phyloP scores from a whole-genome alignment of 2,797 vertebrate genomes.

The Crenichthys baileyi region DNA sequence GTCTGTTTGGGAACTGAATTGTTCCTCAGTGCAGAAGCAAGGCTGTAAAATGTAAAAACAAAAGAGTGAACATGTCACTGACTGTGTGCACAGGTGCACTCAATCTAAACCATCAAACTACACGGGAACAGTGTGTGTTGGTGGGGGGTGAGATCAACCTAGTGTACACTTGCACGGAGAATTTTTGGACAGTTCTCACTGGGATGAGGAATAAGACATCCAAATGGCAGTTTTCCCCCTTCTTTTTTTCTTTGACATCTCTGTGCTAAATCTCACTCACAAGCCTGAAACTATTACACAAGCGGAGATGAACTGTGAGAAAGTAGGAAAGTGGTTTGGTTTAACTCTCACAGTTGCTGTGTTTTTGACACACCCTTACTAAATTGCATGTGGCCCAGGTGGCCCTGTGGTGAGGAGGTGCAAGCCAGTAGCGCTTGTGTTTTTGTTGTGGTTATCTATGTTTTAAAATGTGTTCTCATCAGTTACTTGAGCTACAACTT shows the following conservation, averaged over 20 bases:
- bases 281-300: constrained; percentile 46
- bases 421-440: constrained; percentile 54
- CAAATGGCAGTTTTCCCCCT: constrained; percentile 20
- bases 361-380: constrained; percentile 56
- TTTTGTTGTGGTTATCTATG: constrained; percentile 25
- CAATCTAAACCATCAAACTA: constrained; percentile 64
- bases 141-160: constrained; percentile 33
- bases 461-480: constrained; percentile 23
- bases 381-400: constrained; percentile 55
- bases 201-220: constrained; percentile 47
- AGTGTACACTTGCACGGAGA: constrained; percentile 41
- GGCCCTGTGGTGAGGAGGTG: constrained; percentile 29
- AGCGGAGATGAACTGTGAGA: constrained; percentile 50
- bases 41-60: constrained; percentile 36
- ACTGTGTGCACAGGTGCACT: constrained; percentile 73
- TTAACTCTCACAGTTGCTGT: constrained; percentile 4
- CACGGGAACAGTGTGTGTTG: constrained; percentile 54
- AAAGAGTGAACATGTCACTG: constrained; percentile 42
- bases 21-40: neutral
- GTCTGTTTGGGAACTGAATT: too few relatives aligned
- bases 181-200: constrained; percentile 49
- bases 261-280: constrained; percentile 55
- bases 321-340: constrained; percentile 21
- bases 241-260: constrained; percentile 36
- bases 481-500: neutral